phyloP scores from a whole-genome alignment of 2,113 vertebrate genomes.

The Pyxicephalus adspersus region DNA sequence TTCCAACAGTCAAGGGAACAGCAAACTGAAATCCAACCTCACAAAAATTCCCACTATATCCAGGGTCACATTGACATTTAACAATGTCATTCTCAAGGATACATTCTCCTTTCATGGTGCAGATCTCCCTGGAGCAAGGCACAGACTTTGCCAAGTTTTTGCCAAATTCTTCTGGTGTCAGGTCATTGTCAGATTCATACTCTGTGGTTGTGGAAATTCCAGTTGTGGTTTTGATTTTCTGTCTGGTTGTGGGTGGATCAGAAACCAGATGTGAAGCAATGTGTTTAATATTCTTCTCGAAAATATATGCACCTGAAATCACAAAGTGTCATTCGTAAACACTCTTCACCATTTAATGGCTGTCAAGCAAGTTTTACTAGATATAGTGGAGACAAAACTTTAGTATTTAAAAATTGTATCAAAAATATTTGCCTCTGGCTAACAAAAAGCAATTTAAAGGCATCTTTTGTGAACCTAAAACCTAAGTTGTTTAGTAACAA shows the following conservation, averaged over 20 bases:
- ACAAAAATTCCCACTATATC: slow-evolving; percentile 78
- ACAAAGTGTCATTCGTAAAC: background rate
- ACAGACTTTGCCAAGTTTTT: slow-evolving; percentile 61
- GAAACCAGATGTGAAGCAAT: background rate
- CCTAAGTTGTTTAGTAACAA: too few relatives aligned
- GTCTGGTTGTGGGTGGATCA: background rate
- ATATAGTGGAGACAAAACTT: too few relatives aligned
- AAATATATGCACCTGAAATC: background rate
- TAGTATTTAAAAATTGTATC: too few relatives aligned
- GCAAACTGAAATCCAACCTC: slow-evolving; percentile 68
- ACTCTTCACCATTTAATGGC: too few relatives aligned
- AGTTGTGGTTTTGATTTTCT: background rate
- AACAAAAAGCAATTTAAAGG: too few relatives aligned
- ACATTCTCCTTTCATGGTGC: slow-evolving; percentile 76
- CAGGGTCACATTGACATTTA: slow-evolving; percentile 74
- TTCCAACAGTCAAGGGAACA: slow-evolving; percentile 69
- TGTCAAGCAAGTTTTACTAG: too few relatives aligned
- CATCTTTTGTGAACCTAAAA: too few relatives aligned
- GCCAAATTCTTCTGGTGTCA: background rate
- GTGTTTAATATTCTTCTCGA: background rate
- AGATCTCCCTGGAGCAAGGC: slow-evolving; percentile 72
- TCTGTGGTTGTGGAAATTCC: background rate
- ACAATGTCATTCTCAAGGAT: slow-evolving; percentile 61
- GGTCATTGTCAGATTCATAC: background rate
- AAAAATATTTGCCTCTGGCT: too few relatives aligned